Conservation (phyloP, 2,888 invertebrate species). For the Cordilura impudica region DNA sequence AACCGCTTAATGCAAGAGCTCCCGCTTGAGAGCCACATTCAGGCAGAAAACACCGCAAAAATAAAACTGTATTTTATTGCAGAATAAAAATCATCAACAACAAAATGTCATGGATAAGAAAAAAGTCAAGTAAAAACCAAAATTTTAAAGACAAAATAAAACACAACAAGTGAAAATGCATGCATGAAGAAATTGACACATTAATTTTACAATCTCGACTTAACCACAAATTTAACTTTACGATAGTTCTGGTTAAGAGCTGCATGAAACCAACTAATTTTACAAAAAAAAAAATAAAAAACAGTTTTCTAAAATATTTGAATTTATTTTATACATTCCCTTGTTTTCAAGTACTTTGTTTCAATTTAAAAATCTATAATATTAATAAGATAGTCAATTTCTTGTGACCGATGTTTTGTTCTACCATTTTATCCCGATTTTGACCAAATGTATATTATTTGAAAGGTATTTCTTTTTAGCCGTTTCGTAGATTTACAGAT, state of each 20-base stretch:
- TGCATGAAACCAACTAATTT: no score
- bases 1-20: slow-evolving; percentile 58
- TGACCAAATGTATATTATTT: no score
- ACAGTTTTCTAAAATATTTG: no score
- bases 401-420: no score
- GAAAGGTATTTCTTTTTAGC: no score
- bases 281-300: no score
- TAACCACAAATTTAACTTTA: slow-evolving; percentile 3
- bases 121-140: neutral
- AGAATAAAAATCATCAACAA: neutral
- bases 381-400: no score
- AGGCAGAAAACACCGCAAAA: slow-evolving; percentile 6
- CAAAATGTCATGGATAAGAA: neutral
- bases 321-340: no score
- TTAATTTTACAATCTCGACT: slow-evolving; percentile 8
- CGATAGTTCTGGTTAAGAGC: neutral
- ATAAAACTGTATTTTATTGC: slow-evolving; percentile 32
- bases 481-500: no score
- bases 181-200: neutral
- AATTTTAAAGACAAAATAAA: slow-evolving; percentile 37
- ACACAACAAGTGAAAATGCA: slow-evolving; percentile 33
- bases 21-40: slow-evolving; percentile 36
- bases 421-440: no score
- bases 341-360: no score
- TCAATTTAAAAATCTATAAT: no score